These are phyloP conservation scores for Nebria brevicollis DNA, from an alignment of 2,888 invertebrate species.

Conservation along the genomic window DNA sequence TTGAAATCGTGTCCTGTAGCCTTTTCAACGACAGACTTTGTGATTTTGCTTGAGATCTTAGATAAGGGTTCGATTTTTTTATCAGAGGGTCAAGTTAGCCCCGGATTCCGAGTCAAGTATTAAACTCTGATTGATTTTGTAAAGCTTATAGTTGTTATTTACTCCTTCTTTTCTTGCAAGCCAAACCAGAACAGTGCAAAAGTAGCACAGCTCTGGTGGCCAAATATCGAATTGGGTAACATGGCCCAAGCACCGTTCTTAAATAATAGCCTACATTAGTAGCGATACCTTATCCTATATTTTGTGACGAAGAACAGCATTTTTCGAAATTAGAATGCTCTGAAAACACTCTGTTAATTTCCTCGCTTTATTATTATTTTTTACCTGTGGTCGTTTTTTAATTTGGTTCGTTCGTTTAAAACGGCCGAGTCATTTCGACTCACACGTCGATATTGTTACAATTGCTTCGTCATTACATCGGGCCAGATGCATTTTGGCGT, in stretches of 20 bases:
- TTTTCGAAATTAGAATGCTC: slow-evolving; percentile 33
- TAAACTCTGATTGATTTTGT: slow-evolving; percentile 49
- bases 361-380: slow-evolving; percentile 14
- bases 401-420: slow-evolving; percentile 33
- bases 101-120: slow-evolving; percentile 52
- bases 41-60: slow-evolving; percentile 58
- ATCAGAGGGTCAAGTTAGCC: slow-evolving; percentile 57
- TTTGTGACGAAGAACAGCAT: not conserved
- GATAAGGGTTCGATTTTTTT: slow-evolving; percentile 58
- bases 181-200: not conserved
- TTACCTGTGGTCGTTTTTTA: slow-evolving; percentile 24
- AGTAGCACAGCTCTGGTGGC: not conserved
- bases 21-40: slow-evolving; percentile 60
- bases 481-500: slow-evolving; percentile 50
- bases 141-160: slow-evolving; percentile 24
- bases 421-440: slow-evolving; percentile 58
- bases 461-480: slow-evolving; percentile 57
- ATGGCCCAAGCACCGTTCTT: no score
- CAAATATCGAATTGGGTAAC: no score
- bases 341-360: slow-evolving; percentile 42
- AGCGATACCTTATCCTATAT: not conserved
- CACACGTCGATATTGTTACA: slow-evolving; percentile 60
- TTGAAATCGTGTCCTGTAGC: slow-evolving; percentile 60
- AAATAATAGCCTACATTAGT: not conserved
- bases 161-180: not conserved